Base-by-base conservation (phyloP, 2,888 invertebrate genomes). In the Rotaria socialis region DNA sequence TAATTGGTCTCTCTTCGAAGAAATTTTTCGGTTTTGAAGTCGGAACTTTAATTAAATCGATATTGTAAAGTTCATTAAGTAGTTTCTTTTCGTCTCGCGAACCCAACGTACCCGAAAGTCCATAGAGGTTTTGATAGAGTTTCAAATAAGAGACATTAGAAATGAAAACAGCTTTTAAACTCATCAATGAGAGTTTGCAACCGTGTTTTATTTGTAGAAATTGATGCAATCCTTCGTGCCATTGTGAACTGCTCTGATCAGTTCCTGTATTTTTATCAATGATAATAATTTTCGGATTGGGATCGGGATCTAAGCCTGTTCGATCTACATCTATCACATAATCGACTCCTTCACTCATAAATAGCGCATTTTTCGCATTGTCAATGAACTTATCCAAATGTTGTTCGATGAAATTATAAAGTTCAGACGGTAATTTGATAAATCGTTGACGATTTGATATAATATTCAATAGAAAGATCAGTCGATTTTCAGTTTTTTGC, bases 141-240 rank as follows among this genome's bases (percentile, higher is more conserved):
- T 89, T 89, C 85, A 90, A 89, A 86, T 88, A 90, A 5, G 88
- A 87, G 11, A 91, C 89, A 87, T 91, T 91, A 0, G 91, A 91
- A 47, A 91, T 89, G 87, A 90, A 91, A 87, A 90, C 90, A 24
- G 90, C 89, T 84, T 90, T 91, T 5, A 92, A 87, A 85, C 89
- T 90, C 85, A 90, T 89, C 7, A 89, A 87, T 8, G 89, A 88
- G 10, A 91, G 85, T 60, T 89, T 88, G 67, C 89, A 88, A 22
- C 89, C 90, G 87, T 92, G 91, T 87, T 91, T 91, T 5, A 92
- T 88, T 87, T 91, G 91, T 14, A 92, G 87, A 87, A 91, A 91
- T 88, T 91, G 91, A 87, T 91, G 91, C 27, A 92, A 88, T 1
- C 89, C 92, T 86, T 90, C 89, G 47, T 89, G 89, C 91, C 91